Base-by-base conservation (phyloP, 2,113 vertebrate species). In the Apeltes quadracus region DNA sequence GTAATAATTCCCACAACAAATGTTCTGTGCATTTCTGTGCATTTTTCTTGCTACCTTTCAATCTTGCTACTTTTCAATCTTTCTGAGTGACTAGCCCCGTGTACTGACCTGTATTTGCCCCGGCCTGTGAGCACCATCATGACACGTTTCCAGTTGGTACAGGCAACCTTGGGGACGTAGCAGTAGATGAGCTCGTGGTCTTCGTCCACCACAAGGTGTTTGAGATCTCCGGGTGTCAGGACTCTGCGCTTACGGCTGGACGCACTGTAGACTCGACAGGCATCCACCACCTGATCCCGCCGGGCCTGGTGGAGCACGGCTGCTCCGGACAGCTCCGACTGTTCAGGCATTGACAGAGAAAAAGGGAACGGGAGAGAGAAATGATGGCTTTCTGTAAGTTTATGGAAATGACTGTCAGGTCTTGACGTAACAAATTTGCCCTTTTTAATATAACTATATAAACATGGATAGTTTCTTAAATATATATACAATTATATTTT, bases 111-210 rank as follows among this genome's bases (percentile, higher is more conserved):
- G 91, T 98, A 99, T 72, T 96, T 97, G n/a, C 97, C 97, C 8
- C 92, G 94, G 3, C 97, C 96, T 0, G 93, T 96, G 66, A 99
- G 95, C n/a, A 99, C 98, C 97, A 99, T 98, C 97, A 99, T 98
- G 69, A 99, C 96, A 14, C 98, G 94, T 86, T 99, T 99, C 97
- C 97, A 99, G 93, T 99, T 99, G 88, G 97, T 99, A 72, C 98
- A 99, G 29, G 98, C 98, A 89, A 99, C 98, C 89, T 99, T 99
- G 86, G 97, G 98, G 34, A 99, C 98, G 0, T 99, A 99, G 90
- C 98, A 99, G 83, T 99, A 99, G 90, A 99, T 97, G 83, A 99
- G 94, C 83, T 97, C 96, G 11, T 99, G 97, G 59, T 97, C 96
- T 78, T 99, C 98, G 3, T 99, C 98, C 84, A 99, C 98, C 0